These are phyloP conservation scores for Cremastinae sp. DNA, from an alignment of 2,888 invertebrate genomes.

Conservation along the genomic window DNA sequence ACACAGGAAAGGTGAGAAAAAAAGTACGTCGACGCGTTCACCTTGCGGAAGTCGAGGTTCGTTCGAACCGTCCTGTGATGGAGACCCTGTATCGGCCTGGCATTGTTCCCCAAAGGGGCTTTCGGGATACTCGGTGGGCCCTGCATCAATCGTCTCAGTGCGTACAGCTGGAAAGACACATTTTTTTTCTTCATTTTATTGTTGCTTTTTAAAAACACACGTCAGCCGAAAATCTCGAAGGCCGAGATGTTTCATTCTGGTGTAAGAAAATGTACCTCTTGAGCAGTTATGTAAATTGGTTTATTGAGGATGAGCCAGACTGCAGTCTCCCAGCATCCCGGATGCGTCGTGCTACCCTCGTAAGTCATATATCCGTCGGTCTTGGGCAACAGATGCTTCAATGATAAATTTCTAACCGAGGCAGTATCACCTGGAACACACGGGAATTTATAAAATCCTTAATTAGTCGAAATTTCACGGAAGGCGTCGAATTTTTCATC, in stretches of 20 bases:
- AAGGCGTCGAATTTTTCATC: too few relatives aligned
- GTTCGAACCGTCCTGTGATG: conserved; percentile 97
- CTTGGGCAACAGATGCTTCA: conserved; percentile 93
- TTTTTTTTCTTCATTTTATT: neutral
- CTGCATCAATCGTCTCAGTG: conserved; percentile 93
- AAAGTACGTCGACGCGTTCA: conserved; percentile 61
- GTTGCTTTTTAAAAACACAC: neutral
- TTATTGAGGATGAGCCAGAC: conserved; percentile 99
- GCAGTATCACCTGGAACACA: conserved; percentile 87
- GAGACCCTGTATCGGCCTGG: conserved; percentile 94
- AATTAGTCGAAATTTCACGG: conserved; percentile 12
- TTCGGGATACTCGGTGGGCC: conserved; percentile 92
- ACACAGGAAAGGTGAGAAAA: neutral
- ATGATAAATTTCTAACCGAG: conserved; percentile 91
- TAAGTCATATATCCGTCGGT: conserved; percentile 98
- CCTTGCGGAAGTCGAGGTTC: conserved; percentile 96
- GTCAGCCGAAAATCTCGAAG: conserved; percentile 1
- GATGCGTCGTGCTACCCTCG: conserved; percentile 98
- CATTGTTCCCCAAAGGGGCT: conserved; percentile 96
- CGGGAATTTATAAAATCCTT: neutral
- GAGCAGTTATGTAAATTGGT: conserved; percentile 97
- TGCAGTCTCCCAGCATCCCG: conserved; percentile 99
- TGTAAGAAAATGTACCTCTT: conserved; percentile 86
- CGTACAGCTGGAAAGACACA: conserved; percentile 87
- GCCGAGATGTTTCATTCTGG: neutral